Evolutionary conservation across 1,140 invertebrate species (phyloP).

Genomic region (Drosophila tsacasi): DNA sequence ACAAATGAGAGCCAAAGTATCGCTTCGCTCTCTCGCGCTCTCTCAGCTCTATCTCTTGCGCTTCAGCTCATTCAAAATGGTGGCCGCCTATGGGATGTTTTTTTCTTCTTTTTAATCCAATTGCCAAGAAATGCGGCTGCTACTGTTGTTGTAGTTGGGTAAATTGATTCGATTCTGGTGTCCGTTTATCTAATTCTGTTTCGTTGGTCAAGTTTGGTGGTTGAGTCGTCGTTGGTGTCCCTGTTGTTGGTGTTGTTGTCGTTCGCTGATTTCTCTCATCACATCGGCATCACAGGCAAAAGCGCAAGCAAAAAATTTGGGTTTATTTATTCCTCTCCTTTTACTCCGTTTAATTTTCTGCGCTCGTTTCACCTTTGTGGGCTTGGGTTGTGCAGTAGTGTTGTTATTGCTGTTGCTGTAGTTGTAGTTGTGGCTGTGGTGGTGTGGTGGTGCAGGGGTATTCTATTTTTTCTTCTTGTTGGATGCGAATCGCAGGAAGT

Average conservation of each 20-base stretch:
- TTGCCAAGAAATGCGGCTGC: conserved; percentile 68
- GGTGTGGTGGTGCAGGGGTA: conserved; percentile 48
- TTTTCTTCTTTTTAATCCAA: conserved; percentile 54
- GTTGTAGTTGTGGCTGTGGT: conserved; percentile 29
- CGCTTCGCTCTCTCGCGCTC: conserved; percentile 44
- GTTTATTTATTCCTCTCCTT: conserved; percentile 49
- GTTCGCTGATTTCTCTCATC: conserved; percentile 66
- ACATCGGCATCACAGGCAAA: conserved; percentile 54
- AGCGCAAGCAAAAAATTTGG: conserved; percentile 39
- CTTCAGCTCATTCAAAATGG: conserved; percentile 81
- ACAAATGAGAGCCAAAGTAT: conserved; percentile 59
- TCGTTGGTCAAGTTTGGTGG: conserved; percentile 44
- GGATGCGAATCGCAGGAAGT: conserved; percentile 59
- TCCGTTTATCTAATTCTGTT: conserved; percentile 14
- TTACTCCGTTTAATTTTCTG: conserved; percentile 34
- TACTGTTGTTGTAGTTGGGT: conserved; percentile 28
- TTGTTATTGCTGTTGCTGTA: conserved; percentile 21
- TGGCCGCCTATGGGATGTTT: conserved; percentile 65
- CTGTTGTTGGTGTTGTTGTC: conserved; percentile 32
- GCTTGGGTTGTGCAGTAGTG: conserved; percentile 42
- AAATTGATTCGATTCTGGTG: conserved; percentile 44
- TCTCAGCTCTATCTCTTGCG: conserved; percentile 45
- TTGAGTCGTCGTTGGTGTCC: conserved; percentile 45
- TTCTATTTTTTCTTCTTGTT: conserved; percentile 48
- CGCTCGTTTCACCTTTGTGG: conserved; percentile 63